Percentiles rank a stretch among this genome's conserved stretches.
These are phyloP conservation scores for Candidula unifasciata DNA, from an alignment of 2,888 invertebrate genomes.

Conservation along the genomic window DNA sequence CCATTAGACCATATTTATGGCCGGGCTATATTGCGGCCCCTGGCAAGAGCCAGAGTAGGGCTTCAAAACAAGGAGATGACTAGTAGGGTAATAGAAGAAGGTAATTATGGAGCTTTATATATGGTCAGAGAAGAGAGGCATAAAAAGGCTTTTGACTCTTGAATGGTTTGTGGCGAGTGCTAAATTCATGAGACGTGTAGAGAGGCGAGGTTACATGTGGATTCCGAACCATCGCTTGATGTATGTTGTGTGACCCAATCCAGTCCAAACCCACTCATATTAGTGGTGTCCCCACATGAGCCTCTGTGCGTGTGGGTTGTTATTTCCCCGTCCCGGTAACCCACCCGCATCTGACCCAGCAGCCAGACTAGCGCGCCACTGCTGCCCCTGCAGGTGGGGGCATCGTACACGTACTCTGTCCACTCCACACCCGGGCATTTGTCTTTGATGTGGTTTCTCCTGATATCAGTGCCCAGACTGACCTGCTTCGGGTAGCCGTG, in stretches of 20 bases:
- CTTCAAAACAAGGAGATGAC: too few species aligned
- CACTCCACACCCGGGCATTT: not conserved
- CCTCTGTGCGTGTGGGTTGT: conserved; percentile 31
- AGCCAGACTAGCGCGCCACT: conserved; percentile 30
- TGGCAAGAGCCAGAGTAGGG: too few species aligned
- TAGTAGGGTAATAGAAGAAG: too few species aligned
- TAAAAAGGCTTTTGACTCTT: too few species aligned
- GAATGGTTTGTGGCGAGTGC: too few species aligned
- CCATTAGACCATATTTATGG: too few species aligned
- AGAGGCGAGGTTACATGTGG: too few species aligned
- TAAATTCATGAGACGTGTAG: too few species aligned
- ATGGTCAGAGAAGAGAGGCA: too few species aligned
- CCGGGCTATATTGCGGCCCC: too few species aligned
- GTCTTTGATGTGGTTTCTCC: not conserved
- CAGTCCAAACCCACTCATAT: conserved; percentile 15
- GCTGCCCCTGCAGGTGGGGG: conserved; percentile 14
- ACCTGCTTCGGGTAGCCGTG: conserved; percentile 1
- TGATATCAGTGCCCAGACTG: not conserved
- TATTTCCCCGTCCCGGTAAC: conserved; percentile 5
- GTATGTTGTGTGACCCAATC: not conserved
- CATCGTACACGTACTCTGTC: conserved; percentile 8
- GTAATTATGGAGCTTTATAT: too few species aligned
- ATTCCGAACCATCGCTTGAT: too few species aligned
- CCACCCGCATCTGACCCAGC: conserved; percentile 18
- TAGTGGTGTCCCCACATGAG: not conserved